A percentile compares a stretch with the other conserved stretches of the same genome.
Conservation (phyloP, 2,797 vertebrate genomes). For the Bovichtus variegatus region DNA sequence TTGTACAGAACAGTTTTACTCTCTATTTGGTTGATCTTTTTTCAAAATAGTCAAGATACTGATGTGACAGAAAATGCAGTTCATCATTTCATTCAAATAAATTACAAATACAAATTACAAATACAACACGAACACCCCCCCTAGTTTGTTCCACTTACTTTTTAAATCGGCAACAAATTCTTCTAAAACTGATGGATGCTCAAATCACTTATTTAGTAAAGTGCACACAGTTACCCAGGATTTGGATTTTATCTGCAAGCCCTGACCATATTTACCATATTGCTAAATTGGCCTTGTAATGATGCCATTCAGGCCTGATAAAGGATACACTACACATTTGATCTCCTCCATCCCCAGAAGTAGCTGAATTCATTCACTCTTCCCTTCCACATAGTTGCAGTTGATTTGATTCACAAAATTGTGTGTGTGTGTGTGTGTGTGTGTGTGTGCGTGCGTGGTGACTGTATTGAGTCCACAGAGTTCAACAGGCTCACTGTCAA, state of each 20-base stretch:
- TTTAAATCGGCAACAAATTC: neutral
- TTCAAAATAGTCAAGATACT: no score
- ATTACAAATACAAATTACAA: no score
- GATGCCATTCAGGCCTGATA: neutral
- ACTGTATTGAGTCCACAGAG: slow-evolving; percentile 34
- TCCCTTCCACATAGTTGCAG: neutral
- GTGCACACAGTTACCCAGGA: neutral
- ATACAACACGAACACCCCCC: no score
- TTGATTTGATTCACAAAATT: neutral
- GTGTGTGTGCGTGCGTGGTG: neutral
- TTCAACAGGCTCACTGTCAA: slow-evolving; percentile 33
- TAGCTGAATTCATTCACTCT: no score
- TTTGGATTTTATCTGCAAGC: neutral
- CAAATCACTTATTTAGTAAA: neutral
- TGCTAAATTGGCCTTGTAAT: no score
- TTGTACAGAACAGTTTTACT: no score
- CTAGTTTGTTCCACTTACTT: no score
- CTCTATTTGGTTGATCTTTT: no score
- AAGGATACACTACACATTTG: neutral
- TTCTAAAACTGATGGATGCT: neutral
- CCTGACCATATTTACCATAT: neutral
- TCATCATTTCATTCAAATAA: no score
- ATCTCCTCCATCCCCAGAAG: neutral
- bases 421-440: neutral
- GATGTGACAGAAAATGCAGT: no score